Conservation (phyloP, 2,113 vertebrate species). For the Cathartes aura region DNA sequence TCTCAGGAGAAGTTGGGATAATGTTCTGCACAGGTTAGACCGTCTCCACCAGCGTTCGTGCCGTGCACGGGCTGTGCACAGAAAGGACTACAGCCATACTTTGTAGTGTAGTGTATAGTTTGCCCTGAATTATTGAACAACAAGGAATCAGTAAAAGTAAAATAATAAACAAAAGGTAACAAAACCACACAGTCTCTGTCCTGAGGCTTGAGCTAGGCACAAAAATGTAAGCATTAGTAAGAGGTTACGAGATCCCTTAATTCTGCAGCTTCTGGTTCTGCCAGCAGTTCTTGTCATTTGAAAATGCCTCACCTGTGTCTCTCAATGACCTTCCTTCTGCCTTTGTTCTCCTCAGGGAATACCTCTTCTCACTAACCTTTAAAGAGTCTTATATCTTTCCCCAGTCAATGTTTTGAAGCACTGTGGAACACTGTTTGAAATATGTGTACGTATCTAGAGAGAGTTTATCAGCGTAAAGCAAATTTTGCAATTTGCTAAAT, state of each 20-base stretch:
- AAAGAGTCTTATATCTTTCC: neutral
- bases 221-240: neutral
- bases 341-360: neutral
- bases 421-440: neutral
- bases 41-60: neutral
- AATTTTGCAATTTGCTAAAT: neutral
- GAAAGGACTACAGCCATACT: neutral
- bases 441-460: neutral
- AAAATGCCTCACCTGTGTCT: neutral
- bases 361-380: neutral
- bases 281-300: neutral
- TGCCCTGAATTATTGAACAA: neutral
- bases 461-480: neutral
- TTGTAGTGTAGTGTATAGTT: neutral
- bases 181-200: neutral
- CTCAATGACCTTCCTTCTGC: neutral
- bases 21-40: neutral
- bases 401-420: neutral
- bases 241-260: neutral
- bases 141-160: neutral
- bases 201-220: neutral
- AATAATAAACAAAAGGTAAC: neutral
- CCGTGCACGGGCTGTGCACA: rapidly evolving
- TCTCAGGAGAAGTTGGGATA: neutral
- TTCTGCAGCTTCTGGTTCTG: neutral